Base-by-base conservation (phyloP, 2,113 vertebrate species). In the Pagrus major region DNA sequence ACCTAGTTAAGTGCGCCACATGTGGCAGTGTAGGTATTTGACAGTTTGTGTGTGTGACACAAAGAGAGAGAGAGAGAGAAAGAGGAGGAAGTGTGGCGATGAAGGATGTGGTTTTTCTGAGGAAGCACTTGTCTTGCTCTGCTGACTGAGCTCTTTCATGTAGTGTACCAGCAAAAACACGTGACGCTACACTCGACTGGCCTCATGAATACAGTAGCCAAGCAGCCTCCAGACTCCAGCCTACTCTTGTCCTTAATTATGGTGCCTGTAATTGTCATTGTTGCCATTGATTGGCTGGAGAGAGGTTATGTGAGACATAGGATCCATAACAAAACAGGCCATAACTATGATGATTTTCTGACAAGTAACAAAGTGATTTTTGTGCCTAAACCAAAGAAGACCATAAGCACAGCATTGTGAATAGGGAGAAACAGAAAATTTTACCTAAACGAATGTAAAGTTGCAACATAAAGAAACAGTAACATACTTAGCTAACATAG, bases 81-180 rank as follows among this genome's bases (percentile, higher is more conserved):
- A 56, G n/a, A 18, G 6, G 12, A 64, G 8, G 9, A 71, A 27
- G 31, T 25, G 16, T 0, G 15, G 31, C 12, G 14, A 21, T n/a
- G 14, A 51, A 80, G 88, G 83, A 91, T 88, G 92, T 89, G 91
- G 91, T 71, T 88, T 84, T 92, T 89, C 79, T 79, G 58, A 84
- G 83, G 87, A 93, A 90, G 77, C 54, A 59, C 16, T 86, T 78
- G 67, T 80, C 44, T 67, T 67, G 69, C 84, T 70, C 68, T 85
- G 81, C 83, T 87, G 88, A 87, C 44, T 47, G 61, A 80, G 77
- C 59, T 59, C 42, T 64, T 58, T 79, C 9, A 61, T 58, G n/a
- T 20, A 61, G 39, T 78, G 52, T 73, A 41, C 21, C n/a, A 42
- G 55, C 9, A n/a, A 29, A 25, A 20, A 74, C 72, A 54, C 42